Evolutionary conservation across 2,888 invertebrate genomes (phyloP), one percentile per base, ranked within the genome.

Genomic region (Xanthorhoe designata): DNA sequence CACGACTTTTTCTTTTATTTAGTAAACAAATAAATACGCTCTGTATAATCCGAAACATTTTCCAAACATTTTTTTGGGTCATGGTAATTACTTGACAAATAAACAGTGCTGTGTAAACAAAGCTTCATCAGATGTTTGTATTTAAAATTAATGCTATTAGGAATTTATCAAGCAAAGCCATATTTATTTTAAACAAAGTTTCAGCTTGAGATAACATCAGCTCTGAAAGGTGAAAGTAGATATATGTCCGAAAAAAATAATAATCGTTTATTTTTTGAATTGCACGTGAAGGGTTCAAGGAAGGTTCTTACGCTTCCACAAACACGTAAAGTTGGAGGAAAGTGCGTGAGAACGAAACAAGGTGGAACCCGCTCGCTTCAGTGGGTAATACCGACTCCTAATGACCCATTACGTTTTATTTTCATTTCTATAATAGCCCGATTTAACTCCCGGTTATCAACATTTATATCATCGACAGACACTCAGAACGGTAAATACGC

Each of bases 331-430:
- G 78, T 74, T 75, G 76, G 75, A 78, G 76, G 79, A 80, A 79
- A 85, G 80, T 81, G 83, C 85, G 86, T 90, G 89, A 85, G 88
- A 90, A 88, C 78, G 81, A 84, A 84, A 85, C 88, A 89, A 88
- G 86, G 80, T 84, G 87, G 73, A 79, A 75, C 75, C 79, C 70
- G 72, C 74, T 71, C 81, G 81, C 79, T 78, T 77, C 80, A 79
- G 73, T 76, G 81, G 79, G 82, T 79, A 82, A 81, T 81, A 62
- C 70, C 65, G 59, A 68, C 67, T 72, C 66, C 68, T 85, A 88
- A 87, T 85, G 82, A 84, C 81, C 85, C 82, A 84, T 86, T 85
- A 82, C 78, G 79, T 84, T 87, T 85, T 84, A 83, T 81, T 84
- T 83, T 82, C 79, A 83, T 83, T 83, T 81, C 79, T 81, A 81